A percentile compares a stretch with the other conserved stretches of the same genome.
Conservation (phyloP, 2,113 vertebrate species). For the Coptodon bakossiorum region DNA sequence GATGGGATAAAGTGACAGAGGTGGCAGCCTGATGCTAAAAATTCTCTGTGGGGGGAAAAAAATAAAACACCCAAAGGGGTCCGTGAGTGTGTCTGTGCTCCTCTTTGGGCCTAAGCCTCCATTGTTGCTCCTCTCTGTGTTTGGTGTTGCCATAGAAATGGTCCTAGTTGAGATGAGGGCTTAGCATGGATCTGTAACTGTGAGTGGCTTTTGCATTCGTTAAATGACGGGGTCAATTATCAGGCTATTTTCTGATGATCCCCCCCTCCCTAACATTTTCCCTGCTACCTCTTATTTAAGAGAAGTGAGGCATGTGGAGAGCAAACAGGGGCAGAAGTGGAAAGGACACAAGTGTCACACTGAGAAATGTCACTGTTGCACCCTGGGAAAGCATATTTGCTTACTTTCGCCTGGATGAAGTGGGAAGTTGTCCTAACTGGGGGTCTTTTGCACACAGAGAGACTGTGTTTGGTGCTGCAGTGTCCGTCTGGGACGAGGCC, state of each 20-base stretch:
- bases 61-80: neutral
- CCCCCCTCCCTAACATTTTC: conserved; percentile 23
- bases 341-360: neutral
- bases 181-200: conserved; percentile 18
- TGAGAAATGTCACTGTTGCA: conserved; percentile 1
- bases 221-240: conserved; percentile 60
- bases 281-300: conserved; percentile 15
- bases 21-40: conserved; percentile 38
- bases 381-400: neutral
- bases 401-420: neutral
- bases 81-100: neutral
- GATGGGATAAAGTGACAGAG: conserved; percentile 52
- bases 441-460: neutral
- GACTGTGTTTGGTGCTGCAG: neutral
- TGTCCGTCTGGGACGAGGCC: neutral
- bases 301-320: neutral
- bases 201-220: conserved; percentile 24
- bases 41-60: neutral
- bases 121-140: conserved; percentile 55
- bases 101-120: neutral
- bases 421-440: neutral
- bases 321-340: neutral
- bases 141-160: conserved; percentile 40
- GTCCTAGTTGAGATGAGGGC: conserved; percentile 27
- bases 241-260: conserved; percentile 62